These are phyloP conservation scores for Buteo buteo DNA, from an alignment of 2,113 vertebrate species.

Conservation along the genomic window DNA sequence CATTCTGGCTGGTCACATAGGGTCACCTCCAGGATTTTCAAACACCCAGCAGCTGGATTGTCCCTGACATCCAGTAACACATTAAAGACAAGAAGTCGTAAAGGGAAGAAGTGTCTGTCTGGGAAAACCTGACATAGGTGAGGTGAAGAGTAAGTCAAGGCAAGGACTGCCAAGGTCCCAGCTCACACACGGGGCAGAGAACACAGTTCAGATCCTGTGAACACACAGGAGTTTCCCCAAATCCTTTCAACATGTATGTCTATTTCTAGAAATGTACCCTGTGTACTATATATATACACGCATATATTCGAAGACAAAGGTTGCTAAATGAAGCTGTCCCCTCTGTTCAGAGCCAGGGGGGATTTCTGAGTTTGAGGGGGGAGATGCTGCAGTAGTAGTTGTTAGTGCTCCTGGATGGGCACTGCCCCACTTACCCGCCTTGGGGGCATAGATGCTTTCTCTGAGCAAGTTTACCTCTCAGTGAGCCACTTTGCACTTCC, in stretches of 20 bases:
- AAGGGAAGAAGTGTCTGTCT: neutral
- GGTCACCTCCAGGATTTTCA: neutral
- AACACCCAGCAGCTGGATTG: neutral
- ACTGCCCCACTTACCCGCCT: fast-evolving
- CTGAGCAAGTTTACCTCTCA: neutral
- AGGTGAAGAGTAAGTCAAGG: neutral
- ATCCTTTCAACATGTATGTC: neutral
- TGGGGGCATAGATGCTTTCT: neutral
- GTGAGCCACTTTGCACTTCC: neutral
- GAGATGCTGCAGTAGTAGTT: neutral
- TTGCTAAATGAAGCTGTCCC: neutral
- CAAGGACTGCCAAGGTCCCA: neutral
- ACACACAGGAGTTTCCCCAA: neutral
- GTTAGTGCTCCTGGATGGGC: neutral
- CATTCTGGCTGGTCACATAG: neutral
- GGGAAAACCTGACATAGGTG: neutral
- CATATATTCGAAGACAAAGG: neutral
- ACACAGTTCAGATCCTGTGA: neutral
- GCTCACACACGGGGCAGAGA: neutral
- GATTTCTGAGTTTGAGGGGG: neutral
- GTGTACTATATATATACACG: neutral
- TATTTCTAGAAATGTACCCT: neutral
- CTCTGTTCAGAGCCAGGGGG: neutral
- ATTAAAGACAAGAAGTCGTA: neutral
- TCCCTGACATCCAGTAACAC: neutral